These are phyloP conservation scores for Apamea crenata DNA, from an alignment of 2,888 invertebrate genomes.

Conservation along the genomic window DNA sequence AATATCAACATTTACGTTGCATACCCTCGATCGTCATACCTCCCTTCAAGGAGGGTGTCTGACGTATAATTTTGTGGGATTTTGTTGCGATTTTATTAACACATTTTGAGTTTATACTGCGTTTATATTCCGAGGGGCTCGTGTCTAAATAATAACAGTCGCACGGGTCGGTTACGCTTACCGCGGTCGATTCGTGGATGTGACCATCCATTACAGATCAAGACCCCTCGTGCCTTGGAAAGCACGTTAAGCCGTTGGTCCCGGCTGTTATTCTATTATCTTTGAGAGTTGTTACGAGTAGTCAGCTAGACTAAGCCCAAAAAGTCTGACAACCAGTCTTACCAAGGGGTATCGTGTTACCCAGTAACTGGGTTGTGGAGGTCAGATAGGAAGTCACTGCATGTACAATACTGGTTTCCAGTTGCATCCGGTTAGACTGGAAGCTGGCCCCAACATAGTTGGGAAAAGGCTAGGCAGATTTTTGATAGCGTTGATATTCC, in stretches of 20 bases:
- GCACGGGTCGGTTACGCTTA: not conserved
- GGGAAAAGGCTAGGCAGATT: not conserved
- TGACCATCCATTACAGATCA: not conserved
- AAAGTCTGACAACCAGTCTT: not conserved
- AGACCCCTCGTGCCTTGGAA: not conserved
- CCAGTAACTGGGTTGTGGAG: not conserved
- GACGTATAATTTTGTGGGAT: conserved; percentile 25
- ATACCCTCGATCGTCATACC: conserved; percentile 59
- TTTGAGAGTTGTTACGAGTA: not conserved
- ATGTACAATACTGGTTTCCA: not conserved
- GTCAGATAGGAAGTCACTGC: not conserved
- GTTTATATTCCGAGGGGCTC: not conserved
- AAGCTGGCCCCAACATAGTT: not conserved
- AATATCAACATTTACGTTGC: conserved; percentile 78
- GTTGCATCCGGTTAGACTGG: no score
- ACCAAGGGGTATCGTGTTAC: not conserved
- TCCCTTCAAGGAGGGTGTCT: conserved; percentile 26
- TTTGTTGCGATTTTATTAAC: conserved; percentile 27
- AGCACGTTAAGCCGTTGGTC: not conserved
- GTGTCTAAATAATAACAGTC: not conserved
- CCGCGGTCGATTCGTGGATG: not conserved
- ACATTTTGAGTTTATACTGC: not conserved
- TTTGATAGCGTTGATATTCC: not conserved
- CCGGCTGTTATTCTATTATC: not conserved
- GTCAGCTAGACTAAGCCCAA: not conserved